Percentiles rank a stretch among this genome's conserved stretches.
phyloP scores from a whole-genome alignment of 1,140 invertebrate species.

The Doryteuthis pealeii region DNA sequence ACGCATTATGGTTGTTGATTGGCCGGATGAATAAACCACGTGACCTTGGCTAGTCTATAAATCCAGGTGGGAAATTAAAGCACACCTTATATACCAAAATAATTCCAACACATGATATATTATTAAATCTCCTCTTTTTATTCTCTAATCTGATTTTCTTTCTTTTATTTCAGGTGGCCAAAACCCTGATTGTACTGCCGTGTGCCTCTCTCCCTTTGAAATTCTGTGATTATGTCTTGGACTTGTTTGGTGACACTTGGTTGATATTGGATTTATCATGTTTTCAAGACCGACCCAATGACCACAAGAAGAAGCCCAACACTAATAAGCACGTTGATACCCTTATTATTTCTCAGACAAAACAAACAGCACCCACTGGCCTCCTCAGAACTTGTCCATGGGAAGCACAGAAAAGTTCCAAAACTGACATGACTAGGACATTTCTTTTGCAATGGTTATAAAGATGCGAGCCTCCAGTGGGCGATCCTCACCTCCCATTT shows the following conservation, averaged over 20 bases:
- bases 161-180: not conserved
- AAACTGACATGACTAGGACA: not conserved
- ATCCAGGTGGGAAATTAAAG: no score
- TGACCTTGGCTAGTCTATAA: no score
- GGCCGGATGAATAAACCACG: no score
- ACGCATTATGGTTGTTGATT: no score
- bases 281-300: not conserved
- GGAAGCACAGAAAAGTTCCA: slow-evolving; percentile 1
- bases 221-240: not conserved
- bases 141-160: not conserved
- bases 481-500: slow-evolving; percentile 7
- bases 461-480: slow-evolving; percentile 4
- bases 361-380: not conserved
- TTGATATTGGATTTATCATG: not conserved
- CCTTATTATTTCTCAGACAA: not conserved
- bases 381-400: not conserved
- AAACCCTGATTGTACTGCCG: not conserved
- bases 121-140: no score
- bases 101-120: no score
- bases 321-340: not conserved
- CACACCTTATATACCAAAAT: no score
- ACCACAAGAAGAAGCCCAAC: not conserved
- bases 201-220: not conserved
- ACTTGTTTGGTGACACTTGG: not conserved
- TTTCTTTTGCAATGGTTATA: not conserved